phyloP scores from a whole-genome alignment of 2,113 vertebrate genomes.

The Aplodontia rufa region DNA sequence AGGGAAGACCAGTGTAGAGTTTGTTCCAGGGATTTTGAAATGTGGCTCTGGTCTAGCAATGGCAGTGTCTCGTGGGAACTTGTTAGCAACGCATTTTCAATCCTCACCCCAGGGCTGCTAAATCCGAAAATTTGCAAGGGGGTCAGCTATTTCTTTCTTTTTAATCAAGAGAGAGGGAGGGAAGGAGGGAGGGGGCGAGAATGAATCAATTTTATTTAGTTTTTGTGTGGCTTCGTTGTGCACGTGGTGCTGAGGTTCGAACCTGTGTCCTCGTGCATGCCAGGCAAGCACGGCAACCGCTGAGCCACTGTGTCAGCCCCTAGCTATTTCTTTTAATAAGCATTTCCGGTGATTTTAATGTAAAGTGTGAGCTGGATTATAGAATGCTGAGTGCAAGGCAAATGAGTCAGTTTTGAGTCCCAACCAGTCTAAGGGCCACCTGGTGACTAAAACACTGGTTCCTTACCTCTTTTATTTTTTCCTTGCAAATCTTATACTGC shows the following conservation, averaged over 20 bases:
- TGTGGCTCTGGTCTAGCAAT: background rate
- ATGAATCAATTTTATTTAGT: no score
- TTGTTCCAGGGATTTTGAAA: background rate
- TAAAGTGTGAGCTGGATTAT: background rate
- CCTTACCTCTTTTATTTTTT: constrained; percentile 99
- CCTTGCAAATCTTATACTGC: constrained; percentile 99
- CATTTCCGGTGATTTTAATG: background rate
- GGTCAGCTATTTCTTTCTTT: background rate
- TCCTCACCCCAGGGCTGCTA: background rate
- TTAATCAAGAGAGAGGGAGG: no score
- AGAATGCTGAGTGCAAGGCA: background rate
- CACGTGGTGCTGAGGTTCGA: no score
- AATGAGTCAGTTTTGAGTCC: background rate
- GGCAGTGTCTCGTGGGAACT: background rate
- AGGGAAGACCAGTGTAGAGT: background rate
- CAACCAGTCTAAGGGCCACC: background rate
- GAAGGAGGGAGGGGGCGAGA: no score
- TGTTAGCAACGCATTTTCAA: background rate
- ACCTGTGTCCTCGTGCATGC: no score
- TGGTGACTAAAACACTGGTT: background rate
- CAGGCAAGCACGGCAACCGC: no score
- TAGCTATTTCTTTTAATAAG: no score
- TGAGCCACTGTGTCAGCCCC: no score
- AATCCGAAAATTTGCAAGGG: background rate
- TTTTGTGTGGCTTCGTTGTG: no score